Base-by-base conservation (phyloP, 1,140 invertebrate genomes). In the Cydia strobilella region DNA sequence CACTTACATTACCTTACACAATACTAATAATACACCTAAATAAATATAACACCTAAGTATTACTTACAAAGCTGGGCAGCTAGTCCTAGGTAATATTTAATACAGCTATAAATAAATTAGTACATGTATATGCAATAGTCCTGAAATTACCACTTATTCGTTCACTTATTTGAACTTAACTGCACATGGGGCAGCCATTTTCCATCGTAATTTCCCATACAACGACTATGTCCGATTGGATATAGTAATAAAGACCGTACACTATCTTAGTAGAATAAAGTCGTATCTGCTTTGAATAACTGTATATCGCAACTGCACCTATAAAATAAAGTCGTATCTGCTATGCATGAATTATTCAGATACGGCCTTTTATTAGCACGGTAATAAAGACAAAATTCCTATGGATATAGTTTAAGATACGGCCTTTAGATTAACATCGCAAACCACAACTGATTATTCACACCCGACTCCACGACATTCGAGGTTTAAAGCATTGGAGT, bases 371-470 rank as follows among this genome's bases (percentile, higher is more conserved):
- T 23, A 0, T 20, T 9, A 7, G 5, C 0, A 59, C 0, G 1
- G 20, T 3, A 23, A 59, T 59, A 59, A 59, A 23, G 20, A 23
- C 9, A 9, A 0, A 59, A 59, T 59, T 23, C 18, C 18, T 59
- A 23, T 59, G 54, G 9, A 23, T 20, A 5, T 12, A 59, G 18
- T 59, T 59, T 23, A n/a, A 51, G 48, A 59, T 59, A 59, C 23
- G 20, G 1, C 7, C 9, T 23, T 23, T 59, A 12, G 15, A 15
- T 59, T 59, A 59, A 3, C 54, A 59, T 59, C 1, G 10, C 9
- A 54, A 54, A 20, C 51, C 51, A 54, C 51, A 23, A 59, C 54
- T 59, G 54, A 59, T 59, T 59, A 59, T 59, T 59, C 54, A 59
- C 54, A 59, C 18, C n/a, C 20, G 20, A 59, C 18, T 23, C 20